phyloP scores from a whole-genome alignment of 2,113 vertebrate genomes.

The Zapornia atra region DNA sequence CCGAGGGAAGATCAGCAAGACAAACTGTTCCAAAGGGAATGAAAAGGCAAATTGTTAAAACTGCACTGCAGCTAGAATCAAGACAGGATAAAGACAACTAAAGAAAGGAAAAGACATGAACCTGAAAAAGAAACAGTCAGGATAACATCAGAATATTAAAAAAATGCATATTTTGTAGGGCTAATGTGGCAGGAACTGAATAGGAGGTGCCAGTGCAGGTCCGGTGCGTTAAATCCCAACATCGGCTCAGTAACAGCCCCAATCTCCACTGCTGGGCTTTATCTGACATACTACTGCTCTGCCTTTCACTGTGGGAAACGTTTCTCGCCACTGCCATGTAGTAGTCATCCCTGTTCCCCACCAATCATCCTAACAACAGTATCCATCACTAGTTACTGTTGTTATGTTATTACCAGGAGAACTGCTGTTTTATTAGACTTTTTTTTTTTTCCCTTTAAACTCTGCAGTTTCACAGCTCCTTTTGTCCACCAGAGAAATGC shows the following conservation, averaged over 20 bases:
- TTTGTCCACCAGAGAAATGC: background rate
- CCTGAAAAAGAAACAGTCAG: background rate
- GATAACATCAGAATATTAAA: background rate
- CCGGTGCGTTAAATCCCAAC: background rate
- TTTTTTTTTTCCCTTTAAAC: background rate
- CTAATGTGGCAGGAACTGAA: background rate
- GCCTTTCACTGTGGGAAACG: background rate
- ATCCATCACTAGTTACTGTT: background rate
- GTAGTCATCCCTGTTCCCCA: background rate
- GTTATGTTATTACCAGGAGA: background rate
- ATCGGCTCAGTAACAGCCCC: background rate
- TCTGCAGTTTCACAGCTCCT: background rate
- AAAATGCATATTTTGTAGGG: background rate
- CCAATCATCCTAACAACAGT: background rate
- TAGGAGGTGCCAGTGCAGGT: background rate
- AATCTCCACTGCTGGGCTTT: no score
- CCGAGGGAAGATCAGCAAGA: background rate
- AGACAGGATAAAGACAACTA: background rate
- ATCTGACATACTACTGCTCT: accelerated
- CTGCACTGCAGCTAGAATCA: background rate
- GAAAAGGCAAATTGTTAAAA: background rate
- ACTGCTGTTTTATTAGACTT: background rate
- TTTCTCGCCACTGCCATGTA: no score
- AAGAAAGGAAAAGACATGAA: background rate
- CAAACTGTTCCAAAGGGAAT: background rate